Conservation (phyloP, 2,888 invertebrate genomes). For the Trichopoda pennipes region DNA sequence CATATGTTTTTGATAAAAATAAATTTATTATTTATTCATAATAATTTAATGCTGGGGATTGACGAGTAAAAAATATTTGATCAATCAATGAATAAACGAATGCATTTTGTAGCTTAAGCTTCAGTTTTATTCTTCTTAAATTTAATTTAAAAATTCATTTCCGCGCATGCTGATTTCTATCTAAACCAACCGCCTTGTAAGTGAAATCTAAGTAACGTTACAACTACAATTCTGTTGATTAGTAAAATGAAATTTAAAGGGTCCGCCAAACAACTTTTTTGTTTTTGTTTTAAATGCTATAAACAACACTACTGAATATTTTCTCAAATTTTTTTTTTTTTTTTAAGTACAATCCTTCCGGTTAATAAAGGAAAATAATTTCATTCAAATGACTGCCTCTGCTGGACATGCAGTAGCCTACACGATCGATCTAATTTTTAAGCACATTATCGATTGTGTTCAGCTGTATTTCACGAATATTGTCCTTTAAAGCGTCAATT, state of each 20-base stretch:
- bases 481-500: too few relatives aligned
- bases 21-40: conserved; percentile 19
- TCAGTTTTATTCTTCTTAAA: conserved; percentile 26
- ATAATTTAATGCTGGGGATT: not conserved
- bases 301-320: too few relatives aligned
- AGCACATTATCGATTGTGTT: too few relatives aligned
- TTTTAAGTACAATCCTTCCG: too few relatives aligned
- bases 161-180: conserved; percentile 52
- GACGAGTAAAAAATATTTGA: conserved; percentile 8
- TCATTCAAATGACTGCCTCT: too few relatives aligned
- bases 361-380: too few relatives aligned
- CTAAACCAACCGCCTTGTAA: conserved; percentile 53
- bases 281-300: too few relatives aligned
- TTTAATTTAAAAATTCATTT: conserved; percentile 56
- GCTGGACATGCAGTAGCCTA: too few relatives aligned
- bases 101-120: conserved; percentile 14
- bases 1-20: conserved; percentile 51
- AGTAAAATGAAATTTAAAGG: not conserved
- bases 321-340: too few relatives aligned
- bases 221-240: conserved; percentile 18
- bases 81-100: conserved; percentile 28
- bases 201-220: conserved; percentile 54
- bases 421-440: too few relatives aligned
- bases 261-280: too few relatives aligned
- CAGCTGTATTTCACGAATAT: too few relatives aligned